Evolutionary conservation across 1,140 invertebrate genomes (phyloP), one percentile per base, ranked within the genome.

Genomic region (Bilobella aurantiaca): DNA sequence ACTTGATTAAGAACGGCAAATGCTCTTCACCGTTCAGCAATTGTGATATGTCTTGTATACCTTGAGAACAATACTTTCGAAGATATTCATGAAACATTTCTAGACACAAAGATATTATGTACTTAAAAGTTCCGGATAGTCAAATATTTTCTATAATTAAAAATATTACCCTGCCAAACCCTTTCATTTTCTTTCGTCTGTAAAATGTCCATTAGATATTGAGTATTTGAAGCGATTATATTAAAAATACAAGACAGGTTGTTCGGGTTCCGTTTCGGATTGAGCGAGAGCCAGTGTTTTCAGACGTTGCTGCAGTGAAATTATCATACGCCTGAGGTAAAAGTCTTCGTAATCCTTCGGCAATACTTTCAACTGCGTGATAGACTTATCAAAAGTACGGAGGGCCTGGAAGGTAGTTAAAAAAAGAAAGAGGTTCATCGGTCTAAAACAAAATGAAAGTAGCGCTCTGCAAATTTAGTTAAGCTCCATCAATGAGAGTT

Each of bases 321-420:
- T 59, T 1, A 82, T 77, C 32, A 82, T 74, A 64, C 78, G 71
- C 56, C 75, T 65, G 1, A 75, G 75, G 74, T 82, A 84, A 73
- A 84, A 83, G 58, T 80, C 74, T 70, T 74, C 75, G 74, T 83
- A 83, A 21, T 79, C 75, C 1, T 74, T 65, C n/a, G 82, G 82
- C 21, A 84, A 67, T 66, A 73, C 74, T n/a, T 79, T 75, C 27
- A 83, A 66, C 28, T 72, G 69, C 68, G 78, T 78, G 14, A 81
- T 53, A 2, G 80, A 80, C 67, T 79, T 78, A 56, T 82, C 81
- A 0, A 82, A 49, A 57, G 79, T 78, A 64, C 77, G 76, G 65
- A 78, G 75, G 2, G 80, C 81, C 75, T 81, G 64, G 73, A 56
- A 27, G 28, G n/a, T n/a, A n/a, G n/a, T n/a, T n/a, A n/a, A n/a